Percentiles rank a stretch among this genome's conserved stretches.
phyloP scores from a whole-genome alignment of 2,888 invertebrate species.

The Xanthorhoe designata region DNA sequence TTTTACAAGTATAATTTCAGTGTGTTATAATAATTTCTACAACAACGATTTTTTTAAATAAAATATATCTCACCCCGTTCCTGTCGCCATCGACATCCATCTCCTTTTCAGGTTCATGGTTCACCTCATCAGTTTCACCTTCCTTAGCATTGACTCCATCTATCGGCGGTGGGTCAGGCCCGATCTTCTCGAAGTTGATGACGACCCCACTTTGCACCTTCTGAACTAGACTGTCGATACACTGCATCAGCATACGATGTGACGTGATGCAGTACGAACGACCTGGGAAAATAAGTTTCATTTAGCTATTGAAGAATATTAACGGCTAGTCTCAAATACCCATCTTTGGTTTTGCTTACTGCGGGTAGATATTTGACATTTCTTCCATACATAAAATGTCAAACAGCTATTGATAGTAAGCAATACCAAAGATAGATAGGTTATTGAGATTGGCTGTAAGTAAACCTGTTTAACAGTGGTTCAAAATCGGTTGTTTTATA shows the following conservation, averaged over 20 bases:
- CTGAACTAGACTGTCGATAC: slow-evolving; percentile 98
- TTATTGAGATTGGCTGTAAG: too few species aligned
- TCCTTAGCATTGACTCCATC: slow-evolving; percentile 81
- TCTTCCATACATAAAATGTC: too few species aligned
- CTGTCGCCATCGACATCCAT: slow-evolving; percentile 78
- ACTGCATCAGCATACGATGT: slow-evolving; percentile 97
- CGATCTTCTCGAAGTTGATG: slow-evolving; percentile 98
- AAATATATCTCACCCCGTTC: slow-evolving; percentile 73
- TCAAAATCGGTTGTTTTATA: too few species aligned
- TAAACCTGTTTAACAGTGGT: too few species aligned
- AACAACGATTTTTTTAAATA: not conserved
- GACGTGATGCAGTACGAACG: slow-evolving; percentile 98
- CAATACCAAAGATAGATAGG: too few species aligned
- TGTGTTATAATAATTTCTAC: too few species aligned
- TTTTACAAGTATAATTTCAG: too few species aligned
- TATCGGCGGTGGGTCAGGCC: slow-evolving; percentile 92
- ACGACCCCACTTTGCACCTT: slow-evolving; percentile 99
- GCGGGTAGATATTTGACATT: too few species aligned
- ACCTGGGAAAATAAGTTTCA: slow-evolving; percentile 81
- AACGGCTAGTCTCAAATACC: too few species aligned
- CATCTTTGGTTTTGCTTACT: too few species aligned
- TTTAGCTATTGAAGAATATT: not conserved
- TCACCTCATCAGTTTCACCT: slow-evolving; percentile 80
- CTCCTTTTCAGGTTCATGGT: slow-evolving; percentile 74
- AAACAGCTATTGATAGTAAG: too few species aligned